Base-by-base conservation (phyloP, 2,113 vertebrate genomes). In the Serinus canaria region DNA sequence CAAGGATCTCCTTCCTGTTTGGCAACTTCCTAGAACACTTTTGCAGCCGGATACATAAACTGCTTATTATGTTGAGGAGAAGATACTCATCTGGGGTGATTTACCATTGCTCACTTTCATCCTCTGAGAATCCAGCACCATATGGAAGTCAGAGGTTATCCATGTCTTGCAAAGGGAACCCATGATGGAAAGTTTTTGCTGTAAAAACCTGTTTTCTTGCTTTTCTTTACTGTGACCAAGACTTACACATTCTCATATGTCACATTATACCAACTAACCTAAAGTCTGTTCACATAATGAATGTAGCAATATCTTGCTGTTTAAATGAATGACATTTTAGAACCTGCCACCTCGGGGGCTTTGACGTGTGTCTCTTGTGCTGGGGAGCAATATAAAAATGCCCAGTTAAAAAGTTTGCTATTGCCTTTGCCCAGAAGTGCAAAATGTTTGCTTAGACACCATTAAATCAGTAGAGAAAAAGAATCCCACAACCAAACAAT, bases 1-100 rank as follows among this genome's bases (percentile, higher is more conserved):
- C 83, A 88, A 93, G 76, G 69, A 84, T 84, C 86, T 84, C 62
- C 93, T 95, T 96, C 95, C 93, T 96, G 90, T 92, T 90, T 97
- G 94, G 83, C 88, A 94, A 87, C 83, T 94, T 92, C 86, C 76
- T 92, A 86, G 88, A 67, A 81, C 60, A 60, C 33, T 86, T 92
- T 93, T 96, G 62, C 64, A 93, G 88, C 60, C 46, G 79, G 63
- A 92, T 86, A 87, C 85, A 72, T 94, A 92, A 96, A 91, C 77
- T 89, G 41, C 41, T 89, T 94, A 78, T 93, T 96, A 83, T 90
- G 66, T 4, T 60, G 80, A 86, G 52, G 58, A 73, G 46, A 28
- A 96, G 67, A 85, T 52, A 53, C 43, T 88, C 44, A 72, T 47
- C 79, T 96, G 72, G 78, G 35, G 22, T 93, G 68, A 83, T 91